Conservation (phyloP, 2,888 invertebrate species). For the Homarus gammarus region DNA sequence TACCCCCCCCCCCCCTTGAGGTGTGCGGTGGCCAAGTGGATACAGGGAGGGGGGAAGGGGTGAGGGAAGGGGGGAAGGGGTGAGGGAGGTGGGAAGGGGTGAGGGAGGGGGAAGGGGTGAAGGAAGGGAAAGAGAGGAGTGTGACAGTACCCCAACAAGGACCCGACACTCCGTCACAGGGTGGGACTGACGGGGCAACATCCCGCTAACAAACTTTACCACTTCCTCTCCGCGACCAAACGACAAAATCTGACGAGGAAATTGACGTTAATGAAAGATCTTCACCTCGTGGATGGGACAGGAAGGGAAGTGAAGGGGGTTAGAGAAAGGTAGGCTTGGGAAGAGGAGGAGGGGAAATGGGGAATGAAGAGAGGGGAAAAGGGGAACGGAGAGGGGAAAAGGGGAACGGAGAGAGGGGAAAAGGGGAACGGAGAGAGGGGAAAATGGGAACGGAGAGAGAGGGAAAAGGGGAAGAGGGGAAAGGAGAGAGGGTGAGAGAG, state of each 20-base stretch:
- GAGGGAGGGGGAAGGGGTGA: too few species aligned
- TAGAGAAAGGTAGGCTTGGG: background rate
- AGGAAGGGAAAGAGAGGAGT: too few species aligned
- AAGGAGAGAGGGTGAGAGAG: too few species aligned
- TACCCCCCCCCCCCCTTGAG: too few species aligned
- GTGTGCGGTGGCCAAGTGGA: background rate
- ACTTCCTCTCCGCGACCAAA: background rate
- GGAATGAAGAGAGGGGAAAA: background rate
- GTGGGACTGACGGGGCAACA: too few species aligned
- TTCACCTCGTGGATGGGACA: background rate
- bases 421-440: too few species aligned
- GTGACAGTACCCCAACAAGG: too few species aligned
- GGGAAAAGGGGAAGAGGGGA: too few species aligned
- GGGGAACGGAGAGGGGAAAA: background rate
- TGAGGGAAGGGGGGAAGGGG: too few species aligned
- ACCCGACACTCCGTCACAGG: too few species aligned
- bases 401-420: background rate
- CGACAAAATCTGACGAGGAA: conserved; percentile 1
- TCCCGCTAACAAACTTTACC: background rate
- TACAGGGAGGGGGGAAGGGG: too few species aligned
- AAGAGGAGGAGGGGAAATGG: background rate
- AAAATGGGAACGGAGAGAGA: background rate
- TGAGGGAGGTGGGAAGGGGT: too few species aligned
- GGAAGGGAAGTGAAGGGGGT: background rate
- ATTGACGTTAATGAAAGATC: background rate